Evolutionary conservation across 2,113 vertebrate genomes (phyloP).

Genomic region (Siphamia tubifer): DNA sequence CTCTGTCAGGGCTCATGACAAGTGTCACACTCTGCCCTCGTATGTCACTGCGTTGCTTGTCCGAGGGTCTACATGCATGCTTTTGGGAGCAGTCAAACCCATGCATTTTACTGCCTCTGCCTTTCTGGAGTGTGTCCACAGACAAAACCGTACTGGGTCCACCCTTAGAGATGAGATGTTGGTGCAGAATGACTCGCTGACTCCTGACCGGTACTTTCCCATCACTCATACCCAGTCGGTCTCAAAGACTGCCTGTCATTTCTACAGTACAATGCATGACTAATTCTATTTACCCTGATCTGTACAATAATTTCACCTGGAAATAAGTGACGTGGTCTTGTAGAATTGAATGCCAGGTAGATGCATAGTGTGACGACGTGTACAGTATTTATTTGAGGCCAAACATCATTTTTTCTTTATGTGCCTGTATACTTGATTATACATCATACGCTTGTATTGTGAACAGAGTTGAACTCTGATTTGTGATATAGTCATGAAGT

Average conservation of each 20-base stretch:
- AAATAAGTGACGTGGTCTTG: slow-evolving; percentile 23
- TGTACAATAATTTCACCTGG: slow-evolving; percentile 17
- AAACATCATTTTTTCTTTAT: slow-evolving; percentile 21
- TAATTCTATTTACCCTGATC: slow-evolving; percentile 30
- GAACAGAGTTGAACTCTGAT: slow-evolving; percentile 32
- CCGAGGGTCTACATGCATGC: slow-evolving; percentile 39
- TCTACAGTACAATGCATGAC: slow-evolving; percentile 49
- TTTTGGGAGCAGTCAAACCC: slow-evolving; percentile 34
- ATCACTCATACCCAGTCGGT: neutral
- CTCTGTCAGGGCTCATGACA: slow-evolving; percentile 49
- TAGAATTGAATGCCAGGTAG: slow-evolving; percentile 44
- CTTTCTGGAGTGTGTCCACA: neutral
- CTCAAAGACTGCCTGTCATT: slow-evolving; percentile 7
- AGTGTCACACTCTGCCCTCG: slow-evolving; percentile 56
- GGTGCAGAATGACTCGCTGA: slow-evolving; percentile 7
- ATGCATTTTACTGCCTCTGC: slow-evolving; percentile 20
- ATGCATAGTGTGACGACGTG: slow-evolving; percentile 34
- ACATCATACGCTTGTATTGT: slow-evolving; percentile 37
- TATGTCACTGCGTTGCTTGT: slow-evolving; percentile 20
- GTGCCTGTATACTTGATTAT: slow-evolving; percentile 29
- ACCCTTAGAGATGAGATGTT: slow-evolving; percentile 2
- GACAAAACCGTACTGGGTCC: neutral
- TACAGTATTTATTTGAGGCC: slow-evolving; percentile 69
- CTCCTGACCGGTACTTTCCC: neutral
- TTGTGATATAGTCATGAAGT: slow-evolving; percentile 15